Conservation (phyloP, 2,797 vertebrate genomes). For the Notoglanidium macrostoma region DNA sequence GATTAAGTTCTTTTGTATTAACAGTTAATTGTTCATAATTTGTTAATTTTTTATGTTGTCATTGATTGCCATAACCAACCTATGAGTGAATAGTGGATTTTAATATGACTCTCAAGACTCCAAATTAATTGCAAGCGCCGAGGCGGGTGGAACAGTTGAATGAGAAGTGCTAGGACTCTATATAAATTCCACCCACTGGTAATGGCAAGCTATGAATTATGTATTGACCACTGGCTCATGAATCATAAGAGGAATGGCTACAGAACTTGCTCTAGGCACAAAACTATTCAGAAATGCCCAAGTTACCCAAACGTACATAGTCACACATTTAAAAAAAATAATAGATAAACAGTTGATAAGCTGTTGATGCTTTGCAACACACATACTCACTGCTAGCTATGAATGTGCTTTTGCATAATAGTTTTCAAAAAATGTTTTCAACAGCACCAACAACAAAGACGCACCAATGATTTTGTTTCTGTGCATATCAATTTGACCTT, state of each 20-base stretch:
- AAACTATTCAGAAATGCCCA: conserved; percentile 21
- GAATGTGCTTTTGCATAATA: background rate
- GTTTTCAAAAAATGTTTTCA: background rate
- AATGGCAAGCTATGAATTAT: conserved; percentile 49
- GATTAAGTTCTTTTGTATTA: background rate
- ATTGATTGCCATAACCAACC: background rate
- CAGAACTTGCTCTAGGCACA: conserved; percentile 39
- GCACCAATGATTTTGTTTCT: conserved; percentile 6
- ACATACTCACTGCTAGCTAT: background rate
- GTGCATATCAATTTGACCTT: conserved; percentile 25
- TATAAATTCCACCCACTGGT: conserved; percentile 44
- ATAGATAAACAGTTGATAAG: background rate
- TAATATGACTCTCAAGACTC: conserved; percentile 18
- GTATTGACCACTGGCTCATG: conserved; percentile 41
- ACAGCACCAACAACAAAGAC: background rate
- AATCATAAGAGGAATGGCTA: conserved; percentile 41
- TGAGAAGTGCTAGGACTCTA: conserved; percentile 29
- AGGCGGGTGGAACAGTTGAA: conserved; percentile 10
- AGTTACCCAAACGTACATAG: conserved; percentile 10
- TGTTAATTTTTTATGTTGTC: background rate
- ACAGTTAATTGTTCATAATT: background rate
- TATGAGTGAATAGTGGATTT: background rate
- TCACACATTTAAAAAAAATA: background rate
- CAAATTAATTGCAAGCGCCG: conserved; percentile 8
- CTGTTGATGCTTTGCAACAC: background rate